phyloP scores from a whole-genome alignment of 2,113 vertebrate genomes.

The Mungos mungo region DNA sequence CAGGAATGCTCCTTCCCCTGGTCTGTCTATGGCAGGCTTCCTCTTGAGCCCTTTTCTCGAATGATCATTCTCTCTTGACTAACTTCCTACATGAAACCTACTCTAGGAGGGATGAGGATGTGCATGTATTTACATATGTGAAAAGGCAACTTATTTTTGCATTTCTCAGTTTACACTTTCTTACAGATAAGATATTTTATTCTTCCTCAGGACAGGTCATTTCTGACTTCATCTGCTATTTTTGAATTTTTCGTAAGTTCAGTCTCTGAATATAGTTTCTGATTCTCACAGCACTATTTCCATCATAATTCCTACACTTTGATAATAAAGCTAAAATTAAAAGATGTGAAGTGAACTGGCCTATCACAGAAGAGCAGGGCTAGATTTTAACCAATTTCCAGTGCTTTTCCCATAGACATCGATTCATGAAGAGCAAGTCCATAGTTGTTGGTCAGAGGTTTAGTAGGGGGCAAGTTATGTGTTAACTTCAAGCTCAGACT shows the following conservation, averaged over 20 bases:
- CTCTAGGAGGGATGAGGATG: neutral
- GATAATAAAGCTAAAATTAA: neutral
- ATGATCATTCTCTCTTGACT: neutral
- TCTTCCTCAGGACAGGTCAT: neutral
- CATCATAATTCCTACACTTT: neutral
- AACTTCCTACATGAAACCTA: neutral
- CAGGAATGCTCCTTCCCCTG: neutral
- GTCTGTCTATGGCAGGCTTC: neutral
- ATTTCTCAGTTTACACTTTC: neutral
- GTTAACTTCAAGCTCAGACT: neutral
- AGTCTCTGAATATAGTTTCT: neutral
- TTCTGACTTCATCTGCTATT: neutral
- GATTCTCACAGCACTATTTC: neutral
- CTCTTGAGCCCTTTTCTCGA: neutral
- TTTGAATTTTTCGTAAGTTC: neutral
- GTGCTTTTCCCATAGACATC: neutral
- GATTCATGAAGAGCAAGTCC: neutral
- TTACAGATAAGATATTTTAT: neutral
- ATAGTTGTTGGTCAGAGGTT: neutral
- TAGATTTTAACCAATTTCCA: neutral
- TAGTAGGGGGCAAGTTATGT: neutral
- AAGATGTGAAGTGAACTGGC: neutral
- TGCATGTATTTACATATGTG: neutral
- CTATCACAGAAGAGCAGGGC: neutral
- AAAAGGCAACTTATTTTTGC: neutral